Conservation (phyloP, 2,113 vertebrate species). For the Chroicocephalus ridibundus region DNA sequence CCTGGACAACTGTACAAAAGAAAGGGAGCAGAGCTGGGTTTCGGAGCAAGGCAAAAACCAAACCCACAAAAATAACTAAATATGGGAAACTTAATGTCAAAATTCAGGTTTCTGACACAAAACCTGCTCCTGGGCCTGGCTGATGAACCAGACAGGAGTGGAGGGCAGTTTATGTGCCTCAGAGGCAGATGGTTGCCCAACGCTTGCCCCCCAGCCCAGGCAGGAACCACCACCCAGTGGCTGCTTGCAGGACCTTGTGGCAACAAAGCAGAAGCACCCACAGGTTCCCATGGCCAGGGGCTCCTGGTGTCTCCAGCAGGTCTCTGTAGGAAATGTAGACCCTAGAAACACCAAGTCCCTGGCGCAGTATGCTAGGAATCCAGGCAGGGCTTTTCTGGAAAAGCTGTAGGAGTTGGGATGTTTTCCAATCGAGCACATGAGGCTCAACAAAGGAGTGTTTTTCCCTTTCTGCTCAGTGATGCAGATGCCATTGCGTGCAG, state of each 20-base stretch:
- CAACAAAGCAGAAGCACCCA: neutral
- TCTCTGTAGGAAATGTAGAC: neutral
- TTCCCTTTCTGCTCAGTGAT: slow-evolving; percentile 42
- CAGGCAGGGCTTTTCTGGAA: slow-evolving; percentile 66
- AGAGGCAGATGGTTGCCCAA: neutral
- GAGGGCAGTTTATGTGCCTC: neutral
- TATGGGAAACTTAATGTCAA: neutral
- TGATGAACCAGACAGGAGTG: neutral
- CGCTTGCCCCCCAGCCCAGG: fast-evolving
- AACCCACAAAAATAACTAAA: neutral
- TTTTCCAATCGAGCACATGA: slow-evolving; percentile 58
- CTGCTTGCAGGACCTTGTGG: neutral
- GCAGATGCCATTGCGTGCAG: neutral
- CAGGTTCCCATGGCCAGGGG: neutral
- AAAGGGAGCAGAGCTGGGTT: neutral
- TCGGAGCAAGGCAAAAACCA: neutral
- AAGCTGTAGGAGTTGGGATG: slow-evolving; percentile 66
- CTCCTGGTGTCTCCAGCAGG: neutral
- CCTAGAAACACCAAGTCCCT: slow-evolving; percentile 31
- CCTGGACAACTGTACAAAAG: neutral
- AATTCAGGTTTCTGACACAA: neutral
- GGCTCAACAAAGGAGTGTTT: slow-evolving; percentile 61
- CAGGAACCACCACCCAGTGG: neutral
- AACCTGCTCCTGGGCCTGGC: neutral
- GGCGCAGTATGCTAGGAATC: slow-evolving; percentile 51